Percentiles rank a stretch among this genome's conserved stretches.
Conservation (phyloP, 2,797 vertebrate species). For the Pitangus sulphuratus region DNA sequence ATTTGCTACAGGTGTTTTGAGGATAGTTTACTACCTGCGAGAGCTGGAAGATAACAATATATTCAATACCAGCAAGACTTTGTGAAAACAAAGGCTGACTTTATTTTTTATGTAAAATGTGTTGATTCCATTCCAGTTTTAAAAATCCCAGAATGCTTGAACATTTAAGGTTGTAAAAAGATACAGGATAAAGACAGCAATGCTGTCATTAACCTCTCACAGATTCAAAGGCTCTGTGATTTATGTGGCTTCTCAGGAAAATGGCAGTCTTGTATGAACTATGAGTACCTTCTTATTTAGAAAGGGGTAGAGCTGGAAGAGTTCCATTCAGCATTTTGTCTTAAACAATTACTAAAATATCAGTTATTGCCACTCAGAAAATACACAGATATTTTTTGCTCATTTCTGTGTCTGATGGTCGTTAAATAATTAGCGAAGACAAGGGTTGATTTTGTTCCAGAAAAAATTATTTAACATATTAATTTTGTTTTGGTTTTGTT, state of each 20-base stretch:
- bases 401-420: background rate
- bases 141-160: background rate
- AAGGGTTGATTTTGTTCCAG: background rate
- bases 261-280: background rate
- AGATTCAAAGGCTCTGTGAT: background rate
- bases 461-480: background rate
- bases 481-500: background rate
- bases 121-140: background rate
- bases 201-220: background rate
- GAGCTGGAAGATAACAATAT: background rate
- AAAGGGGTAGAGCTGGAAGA: background rate
- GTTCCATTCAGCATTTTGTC: background rate
- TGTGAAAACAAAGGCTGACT: background rate
- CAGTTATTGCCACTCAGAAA: background rate
- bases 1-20: background rate
- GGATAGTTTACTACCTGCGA: background rate
- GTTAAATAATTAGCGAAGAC: background rate
- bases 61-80: background rate
- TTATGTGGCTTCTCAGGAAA: background rate
- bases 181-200: background rate
- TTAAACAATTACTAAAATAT: background rate
- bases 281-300: background rate
- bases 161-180: background rate
- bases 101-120: background rate
- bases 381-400: background rate